Conservation (phyloP, 2,797 vertebrate species). For the Falco novaeseelandiae region DNA sequence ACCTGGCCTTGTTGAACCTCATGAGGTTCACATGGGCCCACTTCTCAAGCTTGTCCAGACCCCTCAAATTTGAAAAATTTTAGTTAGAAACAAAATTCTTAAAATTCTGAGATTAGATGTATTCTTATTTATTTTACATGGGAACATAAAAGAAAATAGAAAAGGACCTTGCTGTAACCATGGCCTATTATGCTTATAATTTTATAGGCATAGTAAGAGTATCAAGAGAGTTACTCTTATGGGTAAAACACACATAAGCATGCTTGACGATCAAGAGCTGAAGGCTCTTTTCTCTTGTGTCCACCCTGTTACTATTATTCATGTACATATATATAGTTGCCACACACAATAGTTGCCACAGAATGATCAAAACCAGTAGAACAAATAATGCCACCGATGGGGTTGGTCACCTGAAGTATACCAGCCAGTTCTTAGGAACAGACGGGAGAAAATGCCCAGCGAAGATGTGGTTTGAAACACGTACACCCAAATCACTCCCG, state of each 20-base stretch:
- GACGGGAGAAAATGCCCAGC: neutral
- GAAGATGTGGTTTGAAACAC: accelerated
- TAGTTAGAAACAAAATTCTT: neutral
- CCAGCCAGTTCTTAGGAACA: neutral
- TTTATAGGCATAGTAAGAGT: neutral
- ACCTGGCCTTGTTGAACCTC: neutral
- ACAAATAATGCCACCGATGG: neutral
- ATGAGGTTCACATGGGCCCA: neutral
- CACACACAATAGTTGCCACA: neutral
- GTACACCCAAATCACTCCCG: neutral
- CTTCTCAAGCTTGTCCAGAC: neutral
- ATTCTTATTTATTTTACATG: neutral
- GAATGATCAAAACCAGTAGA: neutral
- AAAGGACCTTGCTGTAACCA: neutral
- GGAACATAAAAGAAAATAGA: neutral
- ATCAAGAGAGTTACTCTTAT: neutral
- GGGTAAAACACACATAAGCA: accelerated
- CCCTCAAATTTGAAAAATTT: neutral
- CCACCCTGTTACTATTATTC: neutral
- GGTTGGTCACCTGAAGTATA: neutral
- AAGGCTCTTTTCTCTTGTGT: neutral
- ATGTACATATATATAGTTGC: neutral
- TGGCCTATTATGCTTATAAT: neutral
- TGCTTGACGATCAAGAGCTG: neutral
- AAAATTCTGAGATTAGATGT: neutral